A percentile compares a stretch with the other conserved stretches of the same genome.
Conservation (phyloP, 2,888 invertebrate genomes). For the Diogma glabrata region DNA sequence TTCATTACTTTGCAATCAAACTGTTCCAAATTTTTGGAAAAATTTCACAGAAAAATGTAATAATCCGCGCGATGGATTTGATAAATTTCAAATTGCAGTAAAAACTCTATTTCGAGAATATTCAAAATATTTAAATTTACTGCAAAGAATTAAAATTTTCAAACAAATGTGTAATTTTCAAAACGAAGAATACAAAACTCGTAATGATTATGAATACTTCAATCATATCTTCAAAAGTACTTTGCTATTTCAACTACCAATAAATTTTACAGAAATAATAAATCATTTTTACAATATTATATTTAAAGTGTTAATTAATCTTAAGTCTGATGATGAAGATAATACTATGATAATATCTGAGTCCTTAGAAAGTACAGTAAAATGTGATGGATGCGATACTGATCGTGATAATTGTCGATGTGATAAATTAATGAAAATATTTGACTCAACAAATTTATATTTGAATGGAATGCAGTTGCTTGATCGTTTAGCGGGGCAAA, state of each 20-base stretch:
- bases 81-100: constrained; percentile 28
- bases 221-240: constrained; percentile 53
- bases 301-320: constrained; percentile 53
- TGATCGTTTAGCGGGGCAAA: constrained; percentile 74
- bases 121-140: constrained; percentile 22
- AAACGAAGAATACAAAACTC: constrained; percentile 17
- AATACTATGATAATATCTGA: constrained; percentile 29
- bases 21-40: constrained; percentile 32
- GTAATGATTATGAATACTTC: constrained; percentile 31
- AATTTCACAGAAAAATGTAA: constrained; percentile 22
- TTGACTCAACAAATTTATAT: constrained; percentile 64
- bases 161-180: constrained; percentile 19
- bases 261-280: constrained; percentile 56
- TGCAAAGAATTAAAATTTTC: constrained; percentile 22
- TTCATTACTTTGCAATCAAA: constrained; percentile 25
- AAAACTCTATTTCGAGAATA: constrained; percentile 27
- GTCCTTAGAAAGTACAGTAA: constrained; percentile 44
- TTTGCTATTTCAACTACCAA: constrained; percentile 57
- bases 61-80: constrained; percentile 22
- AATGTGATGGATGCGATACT: constrained; percentile 62
- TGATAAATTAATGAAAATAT: constrained; percentile 45
- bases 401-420: constrained; percentile 49
- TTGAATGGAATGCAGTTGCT: constrained; percentile 65
- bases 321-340: constrained; percentile 19
- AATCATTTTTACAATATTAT: constrained; percentile 67